These are phyloP conservation scores for Gasterosteus aculeatus DNA, from an alignment of 2,113 vertebrate genomes.

Conservation along the genomic window DNA sequence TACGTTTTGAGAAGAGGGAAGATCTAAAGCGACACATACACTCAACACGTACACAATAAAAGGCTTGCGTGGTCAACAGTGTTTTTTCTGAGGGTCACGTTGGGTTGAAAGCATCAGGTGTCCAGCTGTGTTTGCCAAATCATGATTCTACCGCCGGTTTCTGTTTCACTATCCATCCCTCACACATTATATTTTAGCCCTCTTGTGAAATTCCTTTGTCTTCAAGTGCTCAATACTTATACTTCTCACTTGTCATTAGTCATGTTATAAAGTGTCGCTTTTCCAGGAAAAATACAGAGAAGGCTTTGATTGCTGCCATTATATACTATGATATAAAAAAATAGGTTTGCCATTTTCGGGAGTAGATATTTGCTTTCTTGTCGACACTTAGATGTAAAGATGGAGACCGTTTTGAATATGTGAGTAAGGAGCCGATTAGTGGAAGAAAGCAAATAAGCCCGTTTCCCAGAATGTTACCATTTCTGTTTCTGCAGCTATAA, in stretches of 20 bases:
- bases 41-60: slow-evolving; percentile 3
- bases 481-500: not conserved
- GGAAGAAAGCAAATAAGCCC: not conserved
- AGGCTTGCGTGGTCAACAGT: slow-evolving; percentile 19
- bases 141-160: slow-evolving; percentile 9
- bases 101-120: slow-evolving; percentile 60
- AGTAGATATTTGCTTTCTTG: not conserved
- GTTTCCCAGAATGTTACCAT: not conserved
- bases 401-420: not conserved
- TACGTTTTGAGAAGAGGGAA: slow-evolving; percentile 52
- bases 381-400: not conserved
- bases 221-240: not conserved
- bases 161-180: not conserved
- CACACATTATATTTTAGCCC: not conserved
- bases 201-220: slow-evolving; percentile 6
- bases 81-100: slow-evolving; percentile 47
- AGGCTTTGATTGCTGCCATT: not conserved
- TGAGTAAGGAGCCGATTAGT: not conserved
- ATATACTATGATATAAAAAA: not conserved
- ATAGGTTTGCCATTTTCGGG: not conserved
- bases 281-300: not conserved
- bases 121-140: slow-evolving; percentile 75
- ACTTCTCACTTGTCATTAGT: not conserved
- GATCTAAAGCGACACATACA: slow-evolving; percentile 52
- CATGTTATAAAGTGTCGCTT: not conserved